A percentile compares a stretch with the other conserved stretches of the same genome.
These are phyloP conservation scores for Rhopalosiphum padi DNA, from an alignment of 1,140 invertebrate species.

Conservation along the genomic window DNA sequence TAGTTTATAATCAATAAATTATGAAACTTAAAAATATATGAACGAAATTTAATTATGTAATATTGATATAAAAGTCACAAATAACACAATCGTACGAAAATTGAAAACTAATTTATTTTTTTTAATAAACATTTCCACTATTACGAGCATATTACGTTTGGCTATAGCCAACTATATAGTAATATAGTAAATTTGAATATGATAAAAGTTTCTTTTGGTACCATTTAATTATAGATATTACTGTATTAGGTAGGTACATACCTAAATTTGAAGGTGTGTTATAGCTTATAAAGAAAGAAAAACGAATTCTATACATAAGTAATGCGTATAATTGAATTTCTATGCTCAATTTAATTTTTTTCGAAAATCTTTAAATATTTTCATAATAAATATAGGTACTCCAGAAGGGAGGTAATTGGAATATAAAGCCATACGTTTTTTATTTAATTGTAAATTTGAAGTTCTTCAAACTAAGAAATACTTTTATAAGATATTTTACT, in stretches of 20 bases:
- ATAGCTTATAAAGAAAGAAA: background rate
- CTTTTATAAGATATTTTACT: background rate
- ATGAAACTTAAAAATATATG: too few species aligned
- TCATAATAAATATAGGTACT: background rate
- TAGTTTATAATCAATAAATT: too few species aligned
- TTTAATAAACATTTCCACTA: background rate
- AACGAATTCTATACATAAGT: slow-evolving; percentile 11
- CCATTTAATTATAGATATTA: background rate
- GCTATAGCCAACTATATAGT: too few species aligned
- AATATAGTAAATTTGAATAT: background rate
- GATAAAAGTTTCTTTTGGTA: background rate
- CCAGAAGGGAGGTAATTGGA: background rate
- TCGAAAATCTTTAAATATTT: background rate
- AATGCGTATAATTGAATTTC: slow-evolving; percentile 25
- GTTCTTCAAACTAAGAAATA: background rate
- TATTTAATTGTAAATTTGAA: background rate
- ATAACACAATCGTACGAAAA: background rate
- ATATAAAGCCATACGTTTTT: background rate
- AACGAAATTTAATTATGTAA: too few species aligned
- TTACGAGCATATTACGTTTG: background rate
- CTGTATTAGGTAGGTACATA: background rate
- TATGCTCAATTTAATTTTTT: background rate
- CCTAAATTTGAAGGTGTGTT: background rate
- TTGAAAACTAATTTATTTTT: slow-evolving; percentile 17
- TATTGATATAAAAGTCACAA: background rate